Base-by-base conservation (phyloP, 2,797 vertebrate species). In the Sebastes hopkinsi region DNA sequence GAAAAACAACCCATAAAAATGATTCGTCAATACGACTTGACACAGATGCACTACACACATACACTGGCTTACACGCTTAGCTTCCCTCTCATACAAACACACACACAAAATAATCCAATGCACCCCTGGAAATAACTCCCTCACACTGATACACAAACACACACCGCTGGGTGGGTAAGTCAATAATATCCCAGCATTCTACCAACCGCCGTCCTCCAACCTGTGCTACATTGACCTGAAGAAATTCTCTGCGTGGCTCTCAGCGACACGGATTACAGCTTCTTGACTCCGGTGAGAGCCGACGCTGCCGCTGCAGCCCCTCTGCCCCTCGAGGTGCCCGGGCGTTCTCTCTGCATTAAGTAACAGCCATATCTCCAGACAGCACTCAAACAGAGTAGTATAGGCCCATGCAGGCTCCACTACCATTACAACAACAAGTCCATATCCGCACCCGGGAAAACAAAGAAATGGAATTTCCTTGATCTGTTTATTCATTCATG, bases 401-500 rank as follows among this genome's bases (percentile, higher is more conserved):
- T 22, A 71, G 69, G 75, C 69, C 50, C 23, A 16, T 9, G 61
- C 32, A 0, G 59, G 60, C 30, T 56, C 30, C 18, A 1, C 72
- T 23, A 6, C 75, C 81, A 46, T 77, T 71, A 88, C 70, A 9
- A 12, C 22, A 87, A 79, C 75, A 87, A 75, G 77, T 83, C 73
- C 75, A 75, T 78, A 27, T 76, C 82, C 73, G 66, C 61, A 73
- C 59, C 8, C 1, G 8, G 12, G 25, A 69, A 87, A 72, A 83
- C 66, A 58, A 61, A 84, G 82, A 72, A 84, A 84, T 80, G 83
- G 82, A 86, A 84, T 90, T 90, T 88, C 84, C 88, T 83, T 77
- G 64, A 89, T 94, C 84, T 92, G 72, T 80, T 93, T 92, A 91
- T 85, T 92, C 88, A 92, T 91, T 94, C 92, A 92, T 90, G 88